Conservation (phyloP, 2,113 vertebrate genomes). For the Leuciscus idus region DNA sequence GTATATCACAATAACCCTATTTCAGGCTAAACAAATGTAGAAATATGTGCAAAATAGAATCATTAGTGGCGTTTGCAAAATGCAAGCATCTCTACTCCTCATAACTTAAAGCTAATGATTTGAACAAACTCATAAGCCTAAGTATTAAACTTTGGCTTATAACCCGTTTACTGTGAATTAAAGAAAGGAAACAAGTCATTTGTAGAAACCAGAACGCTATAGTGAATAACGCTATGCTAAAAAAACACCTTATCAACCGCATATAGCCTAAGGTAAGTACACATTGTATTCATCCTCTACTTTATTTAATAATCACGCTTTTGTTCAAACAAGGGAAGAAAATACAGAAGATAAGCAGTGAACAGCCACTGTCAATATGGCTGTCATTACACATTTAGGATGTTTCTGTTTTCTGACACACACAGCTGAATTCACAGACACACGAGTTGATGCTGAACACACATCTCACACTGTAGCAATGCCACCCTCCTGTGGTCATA, state of each 20-base stretch:
- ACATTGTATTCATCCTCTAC: background rate
- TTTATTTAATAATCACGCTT: background rate
- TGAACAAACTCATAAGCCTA: background rate
- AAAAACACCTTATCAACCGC: background rate
- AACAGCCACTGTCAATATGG: background rate
- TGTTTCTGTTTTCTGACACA: background rate
- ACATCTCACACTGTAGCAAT: conserved; percentile 14
- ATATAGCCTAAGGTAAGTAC: background rate
- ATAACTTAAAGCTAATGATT: background rate
- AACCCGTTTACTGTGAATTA: too few species aligned
- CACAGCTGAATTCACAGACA: too few species aligned
- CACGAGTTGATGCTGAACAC: too few species aligned
- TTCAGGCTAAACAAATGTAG: too few species aligned
- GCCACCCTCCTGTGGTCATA: conserved; percentile 28
- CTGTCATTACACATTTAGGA: background rate
- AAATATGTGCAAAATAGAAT: too few species aligned
- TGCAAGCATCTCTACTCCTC: background rate
- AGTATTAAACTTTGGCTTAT: too few species aligned
- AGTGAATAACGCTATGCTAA: background rate
- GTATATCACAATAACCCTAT: too few species aligned
- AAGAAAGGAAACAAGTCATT: background rate
- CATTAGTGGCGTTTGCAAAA: too few species aligned
- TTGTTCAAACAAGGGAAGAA: background rate
- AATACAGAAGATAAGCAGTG: background rate
- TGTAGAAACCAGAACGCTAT: background rate